Evolutionary conservation across 2,797 vertebrate species (phyloP).

Genomic region (Syncerus caffer): DNA sequence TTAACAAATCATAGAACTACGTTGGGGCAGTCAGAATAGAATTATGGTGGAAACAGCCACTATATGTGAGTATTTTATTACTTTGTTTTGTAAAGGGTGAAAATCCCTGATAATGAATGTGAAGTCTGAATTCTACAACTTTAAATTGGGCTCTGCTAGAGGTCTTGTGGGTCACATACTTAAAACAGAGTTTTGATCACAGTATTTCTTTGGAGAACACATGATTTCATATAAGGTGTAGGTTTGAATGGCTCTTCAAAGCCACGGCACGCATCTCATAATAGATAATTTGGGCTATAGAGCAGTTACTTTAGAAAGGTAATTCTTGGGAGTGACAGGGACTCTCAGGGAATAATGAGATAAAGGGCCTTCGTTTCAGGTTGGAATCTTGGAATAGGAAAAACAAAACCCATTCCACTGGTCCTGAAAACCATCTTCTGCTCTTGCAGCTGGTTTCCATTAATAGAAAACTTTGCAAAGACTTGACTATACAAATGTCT

Average conservation of each 20-base stretch:
- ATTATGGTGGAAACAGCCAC: constrained; percentile 26
- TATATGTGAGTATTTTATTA: not conserved
- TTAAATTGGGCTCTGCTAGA: not conserved
- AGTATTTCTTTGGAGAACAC: not conserved
- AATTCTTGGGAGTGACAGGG: not conserved
- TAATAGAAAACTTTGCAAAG: constrained; percentile 56
- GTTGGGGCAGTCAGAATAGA: not conserved
- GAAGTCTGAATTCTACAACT: not conserved
- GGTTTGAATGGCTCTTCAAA: constrained; percentile 30
- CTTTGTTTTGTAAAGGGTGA: constrained; percentile 24
- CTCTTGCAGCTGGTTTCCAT: constrained; percentile 68
- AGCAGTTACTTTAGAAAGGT: constrained; percentile 63
- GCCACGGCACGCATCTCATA: not conserved
- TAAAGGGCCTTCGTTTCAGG: constrained; percentile 41
- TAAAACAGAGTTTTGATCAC: not conserved
- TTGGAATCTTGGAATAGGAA: constrained; percentile 59
- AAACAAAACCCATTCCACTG: constrained; percentile 4
- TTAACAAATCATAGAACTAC: constrained; percentile 32
- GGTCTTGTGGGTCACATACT: not conserved
- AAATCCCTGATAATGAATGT: not conserved
- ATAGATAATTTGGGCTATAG: not conserved
- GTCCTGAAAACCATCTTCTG: constrained; percentile 34
- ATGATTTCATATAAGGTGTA: not conserved
- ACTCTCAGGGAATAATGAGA: constrained; percentile 43
- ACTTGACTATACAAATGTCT: constrained; percentile 36